Conservation (phyloP, 1,140 invertebrate species). For the Aporrectodea caliginosa region DNA sequence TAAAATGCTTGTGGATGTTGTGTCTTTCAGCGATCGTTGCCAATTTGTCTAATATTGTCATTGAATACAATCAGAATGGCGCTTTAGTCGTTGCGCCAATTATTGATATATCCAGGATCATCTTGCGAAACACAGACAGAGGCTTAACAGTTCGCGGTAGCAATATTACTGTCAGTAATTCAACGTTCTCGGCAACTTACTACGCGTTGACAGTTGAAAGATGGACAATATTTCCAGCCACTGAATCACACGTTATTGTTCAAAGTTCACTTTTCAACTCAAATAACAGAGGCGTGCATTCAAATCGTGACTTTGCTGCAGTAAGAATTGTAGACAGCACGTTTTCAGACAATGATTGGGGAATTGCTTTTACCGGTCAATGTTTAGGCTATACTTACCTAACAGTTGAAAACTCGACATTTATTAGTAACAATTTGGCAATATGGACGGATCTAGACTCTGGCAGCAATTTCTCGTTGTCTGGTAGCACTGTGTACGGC, state of each 20-base stretch:
- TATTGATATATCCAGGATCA: neutral
- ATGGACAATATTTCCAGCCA: neutral
- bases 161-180: neutral
- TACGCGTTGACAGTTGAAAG: neutral
- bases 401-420: too few relatives aligned
- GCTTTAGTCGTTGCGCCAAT: neutral
- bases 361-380: neutral
- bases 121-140: neutral
- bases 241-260: neutral
- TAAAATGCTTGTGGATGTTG: neutral
- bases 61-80: neutral
- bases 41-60: neutral
- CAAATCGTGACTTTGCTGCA: neutral
- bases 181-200: neutral
- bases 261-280: neutral
- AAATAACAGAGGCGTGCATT: neutral
- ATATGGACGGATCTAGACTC: neutral
- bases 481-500: neutral
- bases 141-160: neutral
- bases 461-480: neutral
- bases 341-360: neutral
- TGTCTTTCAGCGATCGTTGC: neutral
- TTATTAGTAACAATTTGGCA: too few relatives aligned
- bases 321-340: neutral
- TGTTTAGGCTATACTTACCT: too few relatives aligned